Evolutionary conservation across 2,113 vertebrate species (phyloP), one percentile per base, ranked within the genome.

Genomic region (Lophotis ruficrista): DNA sequence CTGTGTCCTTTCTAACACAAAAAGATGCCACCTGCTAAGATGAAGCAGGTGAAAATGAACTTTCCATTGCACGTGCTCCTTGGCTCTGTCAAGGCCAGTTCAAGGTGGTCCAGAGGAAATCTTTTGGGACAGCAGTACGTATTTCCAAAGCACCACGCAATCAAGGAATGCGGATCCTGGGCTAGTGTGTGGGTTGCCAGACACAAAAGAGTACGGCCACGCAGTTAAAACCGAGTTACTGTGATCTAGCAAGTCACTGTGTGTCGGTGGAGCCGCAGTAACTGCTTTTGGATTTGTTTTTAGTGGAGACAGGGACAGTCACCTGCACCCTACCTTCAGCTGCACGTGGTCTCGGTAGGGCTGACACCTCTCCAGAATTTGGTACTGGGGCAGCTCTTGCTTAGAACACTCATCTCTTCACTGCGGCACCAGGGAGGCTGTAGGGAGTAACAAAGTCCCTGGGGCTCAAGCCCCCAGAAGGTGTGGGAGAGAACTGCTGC

Each of bases 41-140:
- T n/a, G 48, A 83, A 61, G 54, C 54, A 84, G 70, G 78, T 73
- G 28, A 85, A 92, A 90, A 93, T 62, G 69, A 85, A 78, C 65
- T 70, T 93, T 43, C 60, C 7, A 7, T 38, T 61, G n/a, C 38
- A 83, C 3, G 12, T 35, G 57, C 37, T 33, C 51, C 53, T 45
- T 25, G 66, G 37, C 21, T 61, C 83, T 84, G 21, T 20, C 51
- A 64, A 47, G 30, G 47, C 30, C 58, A 65, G 51, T 37, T 95
- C 88, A 71, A 50, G 47, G 61, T 77, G 64, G 38, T 68, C 27
- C 76, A 62, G 25, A 70, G 61, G 68, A 82, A 89, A 68, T 54
- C 41, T 45, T 90, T 35, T 10, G 12, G 57, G 70, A 45, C 28
- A 84, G 28, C 19, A 64, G 17, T 12, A 14, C 6, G 13, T 23